Conservation (phyloP, 2,113 vertebrate genomes). For the Pelecanus crispus region DNA sequence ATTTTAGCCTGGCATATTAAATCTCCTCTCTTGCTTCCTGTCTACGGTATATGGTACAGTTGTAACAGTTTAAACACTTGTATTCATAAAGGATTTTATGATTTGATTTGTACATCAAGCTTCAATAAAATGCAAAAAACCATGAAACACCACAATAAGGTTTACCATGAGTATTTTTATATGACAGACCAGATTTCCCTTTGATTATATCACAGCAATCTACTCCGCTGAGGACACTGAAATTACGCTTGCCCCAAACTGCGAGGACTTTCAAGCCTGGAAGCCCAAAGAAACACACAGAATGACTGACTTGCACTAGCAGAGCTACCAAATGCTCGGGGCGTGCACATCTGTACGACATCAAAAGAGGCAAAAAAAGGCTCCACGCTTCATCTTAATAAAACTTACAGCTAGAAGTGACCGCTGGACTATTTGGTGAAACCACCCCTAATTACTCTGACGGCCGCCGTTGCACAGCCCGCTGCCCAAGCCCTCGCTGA, state of each 20-base stretch:
- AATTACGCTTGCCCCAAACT: not conserved
- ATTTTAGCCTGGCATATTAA: not conserved
- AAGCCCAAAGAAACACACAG: not conserved
- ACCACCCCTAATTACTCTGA: not conserved
- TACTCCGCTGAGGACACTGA: not conserved
- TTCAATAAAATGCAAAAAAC: not conserved
- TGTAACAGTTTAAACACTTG: not conserved
- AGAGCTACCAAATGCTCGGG: accelerated
- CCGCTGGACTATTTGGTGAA: not conserved
- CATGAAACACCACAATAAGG: not conserved
- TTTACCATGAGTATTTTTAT: not conserved
- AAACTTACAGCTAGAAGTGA: not conserved
- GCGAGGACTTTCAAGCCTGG: not conserved
- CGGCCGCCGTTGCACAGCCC: accelerated
- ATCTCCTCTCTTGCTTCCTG: not conserved
- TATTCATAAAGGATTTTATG: not conserved
- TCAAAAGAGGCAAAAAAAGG: not conserved
- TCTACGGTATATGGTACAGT: not conserved
- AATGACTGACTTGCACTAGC: not conserved
- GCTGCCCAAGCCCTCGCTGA: not conserved
- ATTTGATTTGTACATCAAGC: not conserved
- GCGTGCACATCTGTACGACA: not conserved
- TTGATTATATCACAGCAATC: not conserved
- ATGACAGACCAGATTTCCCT: not conserved
- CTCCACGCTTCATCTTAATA: not conserved